Base-by-base conservation (phyloP, 2,113 vertebrate genomes). In the Anas platyrhynchos region DNA sequence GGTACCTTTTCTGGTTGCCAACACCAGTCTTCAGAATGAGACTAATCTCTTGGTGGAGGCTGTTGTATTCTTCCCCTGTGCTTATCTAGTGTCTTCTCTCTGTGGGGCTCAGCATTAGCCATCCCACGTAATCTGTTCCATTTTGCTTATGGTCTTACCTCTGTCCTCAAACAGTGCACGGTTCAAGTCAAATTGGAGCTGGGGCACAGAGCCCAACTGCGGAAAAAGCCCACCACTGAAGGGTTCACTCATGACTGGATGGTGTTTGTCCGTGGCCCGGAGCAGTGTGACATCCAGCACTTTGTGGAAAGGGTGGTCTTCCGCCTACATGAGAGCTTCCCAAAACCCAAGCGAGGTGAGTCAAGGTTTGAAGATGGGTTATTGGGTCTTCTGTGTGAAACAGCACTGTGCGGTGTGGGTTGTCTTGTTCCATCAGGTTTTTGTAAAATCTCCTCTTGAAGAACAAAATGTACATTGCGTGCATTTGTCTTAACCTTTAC, bases 211-310 rank as follows among this genome's bases (percentile, higher is more conserved):
- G 99, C 99, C 94, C 99, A 99, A 90, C 98, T 99, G 68, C 98
- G 99, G 93, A 99, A 99, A 97, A 99, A 99, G 94, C 99, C 99
- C 52, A 99, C 99, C 43, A 99, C 99, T 0, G 99, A 99, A 65
- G 99, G 99, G 23, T 99, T 99, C 96, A 99, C 99, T 74, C 99
- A 99, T 9, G 99, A 99, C 98, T 99, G 99, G 99, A 99, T 99
- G 99, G 99, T 99, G 96, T 99, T 99, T 44, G 99, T 99, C 54
- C 98, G 99, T 3, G 99, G 99, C 71, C 99, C 99, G 0, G 99
- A 99, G 97, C 99, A 99, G 38, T 99, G 98, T 15, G 99, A 99
- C 96, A 99, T 99, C 96, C 99, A 99, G 98, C 99, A 99, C 97
- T 99, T 99, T 91, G 99, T 99, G 98, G 99, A 99, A 88, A 99